Base-by-base conservation (phyloP, 92 coral and sea anemone genomes). In the Porites rus region DNA sequence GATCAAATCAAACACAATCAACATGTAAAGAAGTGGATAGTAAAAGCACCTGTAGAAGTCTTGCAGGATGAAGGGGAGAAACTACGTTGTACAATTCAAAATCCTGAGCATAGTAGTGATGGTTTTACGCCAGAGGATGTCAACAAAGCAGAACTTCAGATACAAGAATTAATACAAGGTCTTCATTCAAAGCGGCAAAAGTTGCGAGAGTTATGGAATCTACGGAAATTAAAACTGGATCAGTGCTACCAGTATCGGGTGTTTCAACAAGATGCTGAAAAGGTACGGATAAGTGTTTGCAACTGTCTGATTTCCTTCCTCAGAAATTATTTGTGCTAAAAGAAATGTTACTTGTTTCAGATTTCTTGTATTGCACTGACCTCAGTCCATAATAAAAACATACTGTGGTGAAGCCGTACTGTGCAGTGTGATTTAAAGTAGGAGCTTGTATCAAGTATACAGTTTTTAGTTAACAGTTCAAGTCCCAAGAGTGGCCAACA, bases 21-120 rank as follows among this genome's bases (percentile, higher is more conserved):
- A 67, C 99, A 97, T 90, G 98, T 97, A 51, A 91, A 96, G 61
- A 97, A 97, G 74, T 97, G 99, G 99, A 97, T 97, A 2, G 93
- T 97, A 65, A 97, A 97, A 81, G 99, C 99, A 10, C 99, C 99
- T 1, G 96, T 97, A 58, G 99, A 97, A 83, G 89, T 93, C 0
- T 92, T 97, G 11, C 97, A 97, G 66, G 92, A 95, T 67, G 99
- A 97, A 74, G 99, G 99, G 12, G 91, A 94, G n/a, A 92, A 93
- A 82, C 85, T 97, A 17, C 91, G 94, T 52, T 90, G 76, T 31
- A 85, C 89, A 70, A 84, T 97, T 8, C 89, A 93, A 85, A 84
- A 88, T 53, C 98, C 94, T 51, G 96, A 90, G 10, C 96, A 93
- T 7, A 89, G 75, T 11, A 93, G 78, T 11, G 96, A 95, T 64